Percentiles rank a stretch among this genome's conserved stretches.
These are phyloP conservation scores for Staurois parvus DNA, from an alignment of 2,797 vertebrate species.

Conservation along the genomic window DNA sequence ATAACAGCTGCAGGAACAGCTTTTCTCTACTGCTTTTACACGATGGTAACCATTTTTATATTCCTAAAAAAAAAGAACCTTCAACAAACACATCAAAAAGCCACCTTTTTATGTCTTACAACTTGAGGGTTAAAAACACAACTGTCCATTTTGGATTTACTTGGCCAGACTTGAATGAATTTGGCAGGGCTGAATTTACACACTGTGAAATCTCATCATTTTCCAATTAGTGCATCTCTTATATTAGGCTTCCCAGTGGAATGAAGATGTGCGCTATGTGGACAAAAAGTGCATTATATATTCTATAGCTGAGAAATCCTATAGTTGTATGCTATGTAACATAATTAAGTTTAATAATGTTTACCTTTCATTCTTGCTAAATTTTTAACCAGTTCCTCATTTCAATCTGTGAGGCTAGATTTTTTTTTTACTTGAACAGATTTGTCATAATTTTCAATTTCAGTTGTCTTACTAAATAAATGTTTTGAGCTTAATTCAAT, in stretches of 20 bases:
- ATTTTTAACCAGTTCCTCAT: neutral
- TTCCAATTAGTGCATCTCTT: conserved; percentile 48
- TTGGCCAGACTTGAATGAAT: conserved; percentile 34
- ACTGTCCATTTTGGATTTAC: conserved; percentile 29
- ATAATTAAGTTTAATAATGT: conserved; percentile 7
- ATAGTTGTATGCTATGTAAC: neutral
- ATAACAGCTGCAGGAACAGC: conserved; percentile 51
- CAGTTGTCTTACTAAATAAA: neutral
- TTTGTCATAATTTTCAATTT: neutral
- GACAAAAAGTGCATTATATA: conserved; percentile 26
- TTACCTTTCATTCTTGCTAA: neutral
- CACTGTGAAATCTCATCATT: conserved; percentile 54
- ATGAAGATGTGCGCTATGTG: conserved; percentile 17
- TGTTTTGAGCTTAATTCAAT: neutral
- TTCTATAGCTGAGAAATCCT: neutral
- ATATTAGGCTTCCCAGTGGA: conserved; percentile 37
- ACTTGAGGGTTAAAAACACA: conserved; percentile 25
- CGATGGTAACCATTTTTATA: conserved; percentile 29
- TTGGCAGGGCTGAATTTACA: conserved; percentile 35
- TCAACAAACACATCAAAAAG: neutral
- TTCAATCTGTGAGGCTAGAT: neutral
- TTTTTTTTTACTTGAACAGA: no score
- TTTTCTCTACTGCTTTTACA: conserved; percentile 35
- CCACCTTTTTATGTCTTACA: neutral
- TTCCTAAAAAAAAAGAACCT: conserved; percentile 24